phyloP scores from a whole-genome alignment of 1,140 invertebrate genomes.

The Scylla paramamosain region DNA sequence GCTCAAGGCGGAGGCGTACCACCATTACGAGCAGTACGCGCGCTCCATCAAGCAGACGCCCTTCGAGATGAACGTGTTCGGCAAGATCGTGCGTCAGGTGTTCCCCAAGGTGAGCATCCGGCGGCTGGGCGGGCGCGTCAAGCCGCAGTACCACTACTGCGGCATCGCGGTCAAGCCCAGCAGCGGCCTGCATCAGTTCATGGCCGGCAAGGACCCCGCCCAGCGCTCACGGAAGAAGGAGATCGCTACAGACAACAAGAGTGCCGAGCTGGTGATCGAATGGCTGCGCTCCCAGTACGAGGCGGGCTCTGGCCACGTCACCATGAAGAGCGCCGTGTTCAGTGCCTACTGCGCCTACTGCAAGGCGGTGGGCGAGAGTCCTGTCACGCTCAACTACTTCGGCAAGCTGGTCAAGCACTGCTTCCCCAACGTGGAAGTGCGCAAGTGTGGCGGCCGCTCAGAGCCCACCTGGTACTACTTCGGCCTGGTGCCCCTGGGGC shows the following conservation, averaged over 20 bases:
- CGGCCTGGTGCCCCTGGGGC: slow-evolving; percentile 71
- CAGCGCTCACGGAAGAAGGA: slow-evolving; percentile 77
- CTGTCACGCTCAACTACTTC: slow-evolving; percentile 77
- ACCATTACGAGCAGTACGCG: slow-evolving; percentile 75
- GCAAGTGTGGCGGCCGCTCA: slow-evolving; percentile 76
- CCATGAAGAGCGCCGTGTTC: slow-evolving; percentile 76
- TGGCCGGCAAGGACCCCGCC: slow-evolving; percentile 76
- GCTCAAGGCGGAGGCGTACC: slow-evolving; percentile 76
- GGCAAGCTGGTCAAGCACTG: slow-evolving; percentile 77
- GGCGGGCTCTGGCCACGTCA: slow-evolving; percentile 66
- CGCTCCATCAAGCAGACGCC: slow-evolving; percentile 75
- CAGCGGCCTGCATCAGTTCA: slow-evolving; percentile 71
- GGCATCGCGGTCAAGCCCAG: slow-evolving; percentile 76
- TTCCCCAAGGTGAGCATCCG: slow-evolving; percentile 77
- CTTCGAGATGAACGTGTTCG: slow-evolving; percentile 77
- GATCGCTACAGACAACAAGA: slow-evolving; percentile 76
- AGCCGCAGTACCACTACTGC: slow-evolving; percentile 77
- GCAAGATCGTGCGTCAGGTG: slow-evolving; percentile 77
- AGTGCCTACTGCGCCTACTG: slow-evolving; percentile 73
- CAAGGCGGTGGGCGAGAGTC: slow-evolving; percentile 69
- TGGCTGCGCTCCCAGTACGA: slow-evolving; percentile 72
- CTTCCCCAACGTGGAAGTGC: slow-evolving; percentile 76
- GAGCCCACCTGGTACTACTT: slow-evolving; percentile 77
- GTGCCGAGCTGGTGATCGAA: slow-evolving; percentile 77
- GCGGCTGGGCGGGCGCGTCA: slow-evolving; percentile 73